Base-by-base conservation (phyloP, 2,797 vertebrate genomes). In the Potorous gilbertii region DNA sequence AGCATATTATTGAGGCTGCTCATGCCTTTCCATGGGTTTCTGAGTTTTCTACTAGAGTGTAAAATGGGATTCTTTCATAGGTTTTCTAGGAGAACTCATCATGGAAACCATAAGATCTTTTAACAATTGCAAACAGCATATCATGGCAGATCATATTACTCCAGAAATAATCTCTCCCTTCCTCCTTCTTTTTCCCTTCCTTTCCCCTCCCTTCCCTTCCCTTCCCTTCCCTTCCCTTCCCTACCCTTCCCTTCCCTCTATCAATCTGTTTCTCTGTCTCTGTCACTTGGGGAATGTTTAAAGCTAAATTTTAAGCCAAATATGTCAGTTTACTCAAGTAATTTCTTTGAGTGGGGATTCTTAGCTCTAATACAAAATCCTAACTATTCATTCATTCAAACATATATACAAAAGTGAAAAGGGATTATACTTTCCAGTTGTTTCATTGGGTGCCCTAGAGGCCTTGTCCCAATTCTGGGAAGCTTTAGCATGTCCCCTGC, bases 211-310 rank as follows among this genome's bases (percentile, higher is more conserved):
- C n/a, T n/a, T 74, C 40, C 1, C 9, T 11, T n/a, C 3, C 1
- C 18, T 10, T 46, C 16, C 10, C 2, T 46, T 5, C 34, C 4
- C 13, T 34, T 14, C 14, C 13, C 31, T 62, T 29, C 13, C 29
- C 24, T 27, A 3, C 4, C 12, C 6, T 27, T 21, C 27, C 6
- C 4, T 24, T 4, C 11, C 28, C 6, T 12, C 34, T 66, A 0
- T 66, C 62, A 66, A 16, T 66, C 34, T 21, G 18, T 74, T 18
- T 74, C n/a, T 18, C 0, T 40, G 5, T 40, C 16, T 74, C n/a
- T 74, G 66, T 74, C 66, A 40, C n/a, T 74, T 74, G 34, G 18
- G 66, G 2, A 40, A 40, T 40, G 6, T n/a, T 74, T 74, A 74
- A 74, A 74, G 5, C 66, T 74, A n/a, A 74, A 74, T 18, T 74